Conservation (phyloP, 1,140 invertebrate genomes). For the Leptinotarsa lineolata region DNA sequence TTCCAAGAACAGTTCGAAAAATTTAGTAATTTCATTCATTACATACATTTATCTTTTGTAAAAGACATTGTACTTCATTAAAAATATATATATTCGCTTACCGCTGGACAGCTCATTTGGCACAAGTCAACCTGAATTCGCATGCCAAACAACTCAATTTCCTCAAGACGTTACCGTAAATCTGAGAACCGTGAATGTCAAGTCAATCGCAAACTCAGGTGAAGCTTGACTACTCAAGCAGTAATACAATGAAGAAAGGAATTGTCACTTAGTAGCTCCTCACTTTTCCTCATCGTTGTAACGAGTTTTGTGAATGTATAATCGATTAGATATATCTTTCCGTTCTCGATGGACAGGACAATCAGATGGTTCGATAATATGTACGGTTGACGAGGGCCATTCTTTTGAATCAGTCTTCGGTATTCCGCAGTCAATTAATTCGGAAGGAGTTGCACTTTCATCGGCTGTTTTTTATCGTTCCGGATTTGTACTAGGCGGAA, state of each 20-base stretch:
- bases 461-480: neutral
- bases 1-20: too few species aligned
- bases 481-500: too few species aligned
- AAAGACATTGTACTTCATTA: too few species aligned
- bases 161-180: neutral
- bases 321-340: constrained; percentile 4
- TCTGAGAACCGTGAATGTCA: neutral
- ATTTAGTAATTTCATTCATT: too few species aligned
- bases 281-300: neutral
- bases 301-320: constrained; percentile 6
- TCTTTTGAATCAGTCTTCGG: neutral
- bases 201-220: neutral
- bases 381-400: neutral
- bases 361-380: neutral
- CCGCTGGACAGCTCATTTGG: neutral
- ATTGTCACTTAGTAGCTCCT: constrained; percentile 1
- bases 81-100: too few species aligned
- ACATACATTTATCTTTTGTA: too few species aligned
- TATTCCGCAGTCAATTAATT: neutral
- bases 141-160: neutral
- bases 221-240: neutral
- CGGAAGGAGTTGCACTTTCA: neutral
- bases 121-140: neutral
- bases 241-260: neutral
- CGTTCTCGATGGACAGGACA: neutral